These are phyloP conservation scores for Leptinotarsa tumamoca DNA, from an alignment of 2,888 invertebrate species.

Conservation along the genomic window DNA sequence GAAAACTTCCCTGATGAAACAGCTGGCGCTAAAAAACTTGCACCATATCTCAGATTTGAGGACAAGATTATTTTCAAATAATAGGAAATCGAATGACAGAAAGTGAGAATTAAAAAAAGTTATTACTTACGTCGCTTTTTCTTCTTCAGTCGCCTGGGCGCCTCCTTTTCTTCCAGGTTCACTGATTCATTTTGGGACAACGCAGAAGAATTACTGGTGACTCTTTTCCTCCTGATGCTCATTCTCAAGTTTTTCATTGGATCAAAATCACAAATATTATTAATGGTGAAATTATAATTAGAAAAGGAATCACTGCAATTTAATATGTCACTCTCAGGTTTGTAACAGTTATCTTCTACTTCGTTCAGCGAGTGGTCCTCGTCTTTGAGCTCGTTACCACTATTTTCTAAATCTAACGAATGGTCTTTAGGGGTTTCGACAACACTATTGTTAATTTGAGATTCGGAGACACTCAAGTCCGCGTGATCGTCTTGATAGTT, in stretches of 20 bases:
- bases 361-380: slow-evolving; percentile 45
- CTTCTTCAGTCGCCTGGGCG: slow-evolving; percentile 57
- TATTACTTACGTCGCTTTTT: slow-evolving; percentile 60
- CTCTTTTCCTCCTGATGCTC: slow-evolving; percentile 64
- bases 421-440: slow-evolving; percentile 40
- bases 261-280: slow-evolving; percentile 58
- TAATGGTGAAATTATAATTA: slow-evolving; percentile 55
- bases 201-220: slow-evolving; percentile 64
- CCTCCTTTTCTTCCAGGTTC: slow-evolving; percentile 58
- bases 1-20: too few relatives aligned
- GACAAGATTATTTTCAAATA: neutral
- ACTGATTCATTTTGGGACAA: slow-evolving; percentile 62
- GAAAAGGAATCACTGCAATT: slow-evolving; percentile 46
- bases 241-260: slow-evolving; percentile 64
- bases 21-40: neutral
- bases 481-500: slow-evolving; percentile 45
- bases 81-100: neutral
- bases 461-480: slow-evolving; percentile 53
- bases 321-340: slow-evolving; percentile 53
- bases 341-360: slow-evolving; percentile 47
- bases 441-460: slow-evolving; percentile 50
- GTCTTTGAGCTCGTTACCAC: slow-evolving; percentile 45
- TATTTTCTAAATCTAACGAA: slow-evolving; percentile 38
- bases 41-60: neutral
- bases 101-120: neutral